phyloP scores from a whole-genome alignment of 2,888 invertebrate genomes.

The Caenorhabditis panamensis region DNA sequence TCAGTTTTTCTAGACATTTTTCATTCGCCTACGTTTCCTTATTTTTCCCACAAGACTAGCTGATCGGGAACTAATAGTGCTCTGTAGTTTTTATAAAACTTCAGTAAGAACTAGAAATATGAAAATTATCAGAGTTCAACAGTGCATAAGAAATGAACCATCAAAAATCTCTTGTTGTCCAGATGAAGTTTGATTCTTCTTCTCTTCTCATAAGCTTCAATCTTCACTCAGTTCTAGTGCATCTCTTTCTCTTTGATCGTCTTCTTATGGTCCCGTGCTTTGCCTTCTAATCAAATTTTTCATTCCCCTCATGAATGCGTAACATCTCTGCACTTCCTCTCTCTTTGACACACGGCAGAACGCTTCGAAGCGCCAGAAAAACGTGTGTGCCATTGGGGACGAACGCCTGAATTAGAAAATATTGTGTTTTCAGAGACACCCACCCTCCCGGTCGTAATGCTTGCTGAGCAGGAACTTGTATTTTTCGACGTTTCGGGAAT shows the following conservation, averaged over 20 bases:
- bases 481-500: constrained; percentile 43
- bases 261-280: neutral
- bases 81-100: too few relatives aligned
- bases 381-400: neutral
- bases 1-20: constrained; percentile 7
- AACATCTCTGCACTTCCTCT: constrained; percentile 14
- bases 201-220: neutral
- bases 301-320: constrained; percentile 12
- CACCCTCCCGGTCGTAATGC: constrained; percentile 7
- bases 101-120: too few relatives aligned
- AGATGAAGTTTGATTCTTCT: neutral
- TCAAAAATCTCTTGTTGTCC: too few relatives aligned
- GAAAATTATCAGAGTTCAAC: too few relatives aligned
- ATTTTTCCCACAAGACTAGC: neutral
- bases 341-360: neutral
- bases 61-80: neutral
- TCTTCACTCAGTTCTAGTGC: neutral
- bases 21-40: neutral
- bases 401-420: neutral
- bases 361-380: neutral
- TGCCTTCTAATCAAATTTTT: constrained; percentile 4
- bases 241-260: neutral
- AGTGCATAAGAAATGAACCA: too few relatives aligned
- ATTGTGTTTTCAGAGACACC: constrained; percentile 16
- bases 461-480: constrained; percentile 38